These are phyloP conservation scores for Scaptomyza caliginosa DNA, from an alignment of 2,888 invertebrate species.

Conservation along the genomic window DNA sequence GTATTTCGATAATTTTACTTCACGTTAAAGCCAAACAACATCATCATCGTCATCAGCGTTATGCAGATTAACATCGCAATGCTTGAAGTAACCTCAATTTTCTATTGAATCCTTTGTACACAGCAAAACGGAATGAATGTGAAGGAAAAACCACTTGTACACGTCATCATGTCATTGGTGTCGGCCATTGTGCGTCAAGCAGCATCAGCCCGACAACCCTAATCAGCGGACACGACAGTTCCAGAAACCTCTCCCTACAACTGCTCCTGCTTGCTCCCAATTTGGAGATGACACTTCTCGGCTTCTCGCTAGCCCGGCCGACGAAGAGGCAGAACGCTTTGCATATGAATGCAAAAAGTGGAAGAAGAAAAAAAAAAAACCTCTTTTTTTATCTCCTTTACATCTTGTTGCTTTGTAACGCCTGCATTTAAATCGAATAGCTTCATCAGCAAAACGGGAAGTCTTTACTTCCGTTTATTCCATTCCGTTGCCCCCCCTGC, in stretches of 20 bases:
- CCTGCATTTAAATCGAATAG: conserved; percentile 75
- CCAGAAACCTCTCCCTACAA: background rate
- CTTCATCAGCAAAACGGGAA: conserved; percentile 69
- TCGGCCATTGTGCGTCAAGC: conserved; percentile 62
- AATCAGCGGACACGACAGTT: conserved; percentile 63
- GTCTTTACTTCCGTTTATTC: conserved; percentile 67
- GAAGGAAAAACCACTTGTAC: conserved; percentile 60
- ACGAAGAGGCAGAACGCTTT: too few species aligned
- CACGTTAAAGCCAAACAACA: conserved; percentile 3
- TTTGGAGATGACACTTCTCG: conserved; percentile 67
- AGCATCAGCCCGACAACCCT: conserved; percentile 47
- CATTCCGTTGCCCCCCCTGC: conserved; percentile 47
- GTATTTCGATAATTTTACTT: conserved; percentile 6
- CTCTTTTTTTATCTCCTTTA: background rate
- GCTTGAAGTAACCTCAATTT: conserved; percentile 51
- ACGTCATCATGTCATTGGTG: conserved; percentile 65
- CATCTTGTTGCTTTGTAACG: conserved; percentile 11
- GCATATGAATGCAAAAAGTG: too few species aligned
- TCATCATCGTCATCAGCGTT: background rate
- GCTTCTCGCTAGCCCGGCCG: background rate
- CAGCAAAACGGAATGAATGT: background rate
- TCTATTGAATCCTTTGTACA: conserved; percentile 31
- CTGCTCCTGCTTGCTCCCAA: conserved; percentile 55
- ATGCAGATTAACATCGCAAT: conserved; percentile 20
- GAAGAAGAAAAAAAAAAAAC: too few species aligned